phyloP scores from a whole-genome alignment of 2,888 invertebrate genomes.

The Dilophus febrilis region DNA sequence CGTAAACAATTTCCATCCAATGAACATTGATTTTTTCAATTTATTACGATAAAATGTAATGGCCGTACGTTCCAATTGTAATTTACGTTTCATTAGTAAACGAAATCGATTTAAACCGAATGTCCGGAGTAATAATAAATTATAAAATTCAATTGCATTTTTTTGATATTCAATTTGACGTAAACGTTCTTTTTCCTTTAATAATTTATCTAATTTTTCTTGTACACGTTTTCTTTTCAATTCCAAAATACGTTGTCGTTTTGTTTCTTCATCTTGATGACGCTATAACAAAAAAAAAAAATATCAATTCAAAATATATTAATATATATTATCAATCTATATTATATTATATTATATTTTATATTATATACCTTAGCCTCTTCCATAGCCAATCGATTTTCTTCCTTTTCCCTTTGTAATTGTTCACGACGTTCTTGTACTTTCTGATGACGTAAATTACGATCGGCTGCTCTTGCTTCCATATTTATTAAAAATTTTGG shows the following conservation, averaged over 20 bases:
- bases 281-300: no score
- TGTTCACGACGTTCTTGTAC: conserved; percentile 23
- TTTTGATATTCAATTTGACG: conserved; percentile 28
- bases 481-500: conserved; percentile 54
- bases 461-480: conserved; percentile 51
- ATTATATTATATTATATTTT: background rate
- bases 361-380: conserved; percentile 26
- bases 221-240: conserved; percentile 41
- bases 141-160: conserved; percentile 30
- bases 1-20: background rate
- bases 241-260: conserved; percentile 38
- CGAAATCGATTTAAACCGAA: conserved; percentile 26
- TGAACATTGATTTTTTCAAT: no score
- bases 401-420: conserved; percentile 27
- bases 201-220: conserved; percentile 42
- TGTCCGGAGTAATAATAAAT: conserved; percentile 22
- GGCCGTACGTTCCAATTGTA: conserved; percentile 32
- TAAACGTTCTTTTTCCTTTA: conserved; percentile 37
- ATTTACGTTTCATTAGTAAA: conserved; percentile 24
- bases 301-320: background rate
- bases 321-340: background rate
- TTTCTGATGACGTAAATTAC: conserved; percentile 32
- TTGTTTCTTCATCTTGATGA: conserved; percentile 39
- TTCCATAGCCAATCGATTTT: conserved; percentile 25
- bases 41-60: no score